Conservation (phyloP, 2,113 vertebrate genomes). For the Bagarius yarrelli region DNA sequence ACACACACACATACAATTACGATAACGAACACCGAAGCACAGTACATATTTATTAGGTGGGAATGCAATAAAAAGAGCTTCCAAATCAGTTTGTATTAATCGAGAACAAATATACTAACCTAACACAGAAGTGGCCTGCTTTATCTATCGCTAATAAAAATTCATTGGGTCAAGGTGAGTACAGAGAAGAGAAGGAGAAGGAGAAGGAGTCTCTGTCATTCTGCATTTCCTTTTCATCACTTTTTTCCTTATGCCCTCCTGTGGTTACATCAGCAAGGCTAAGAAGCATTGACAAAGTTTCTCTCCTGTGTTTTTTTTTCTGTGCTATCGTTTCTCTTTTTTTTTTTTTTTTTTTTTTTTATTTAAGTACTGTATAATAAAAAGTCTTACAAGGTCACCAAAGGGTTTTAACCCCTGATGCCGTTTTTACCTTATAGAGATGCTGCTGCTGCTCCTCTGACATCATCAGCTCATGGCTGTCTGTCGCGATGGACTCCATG, state of each 20-base stretch:
- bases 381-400: not conserved
- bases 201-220: conserved; percentile 58
- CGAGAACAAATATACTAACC: conserved; percentile 66
- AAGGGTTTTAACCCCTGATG: not conserved
- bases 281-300: not conserved
- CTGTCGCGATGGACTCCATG: conserved; percentile 94
- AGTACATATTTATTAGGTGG: conserved; percentile 59
- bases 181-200: conserved; percentile 60
- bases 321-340: not conserved
- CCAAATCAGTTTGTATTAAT: conserved; percentile 73
- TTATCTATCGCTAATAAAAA: conserved; percentile 75
- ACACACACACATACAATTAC: conserved; percentile 36
- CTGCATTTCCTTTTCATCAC: conserved; percentile 15
- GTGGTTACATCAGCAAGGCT: conserved; percentile 6
- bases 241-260: not conserved
- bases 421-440: conserved; percentile 89
- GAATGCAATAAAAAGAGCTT: conserved; percentile 63
- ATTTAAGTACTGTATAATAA: not conserved
- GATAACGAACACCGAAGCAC: conserved; percentile 59
- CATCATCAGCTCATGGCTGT: conserved; percentile 96
- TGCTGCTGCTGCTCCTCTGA: conserved; percentile 96
- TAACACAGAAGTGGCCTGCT: conserved; percentile 69
- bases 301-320: not conserved
- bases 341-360: not conserved
- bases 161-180: conserved; percentile 69